Conservation (phyloP, 2,888 invertebrate species). For the Monochamus alternatus region DNA sequence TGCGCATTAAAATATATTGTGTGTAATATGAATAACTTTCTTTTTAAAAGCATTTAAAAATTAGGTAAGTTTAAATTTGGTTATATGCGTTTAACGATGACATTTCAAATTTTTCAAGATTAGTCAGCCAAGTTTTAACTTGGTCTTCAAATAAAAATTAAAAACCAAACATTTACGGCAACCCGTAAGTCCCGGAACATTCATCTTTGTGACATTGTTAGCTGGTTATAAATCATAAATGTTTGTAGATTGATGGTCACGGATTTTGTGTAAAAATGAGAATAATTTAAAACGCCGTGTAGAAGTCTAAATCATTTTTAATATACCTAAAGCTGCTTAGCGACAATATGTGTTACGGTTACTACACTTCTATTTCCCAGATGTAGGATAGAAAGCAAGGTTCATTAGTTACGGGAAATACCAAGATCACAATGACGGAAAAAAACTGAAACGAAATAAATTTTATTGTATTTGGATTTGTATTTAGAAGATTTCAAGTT, state of each 20-base stretch:
- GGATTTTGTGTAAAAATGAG: slow-evolving; percentile 4
- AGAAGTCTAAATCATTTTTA: neutral
- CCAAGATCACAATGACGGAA: neutral
- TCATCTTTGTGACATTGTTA: neutral
- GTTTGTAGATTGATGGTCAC: slow-evolving; percentile 3
- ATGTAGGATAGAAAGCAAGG: neutral
- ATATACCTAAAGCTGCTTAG: neutral
- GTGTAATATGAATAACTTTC: too few species aligned
- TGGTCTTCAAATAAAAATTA: neutral
- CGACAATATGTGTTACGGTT: neutral
- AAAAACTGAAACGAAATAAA: neutral
- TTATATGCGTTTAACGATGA: neutral
- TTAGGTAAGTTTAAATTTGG: neutral
- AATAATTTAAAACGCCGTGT: neutral
- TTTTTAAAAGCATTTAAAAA: neutral
- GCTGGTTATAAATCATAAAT: neutral
- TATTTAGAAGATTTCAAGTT: too few species aligned
- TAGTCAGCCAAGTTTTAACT: neutral
- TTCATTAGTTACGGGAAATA: neutral
- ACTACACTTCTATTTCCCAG: neutral
- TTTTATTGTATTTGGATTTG: too few species aligned
- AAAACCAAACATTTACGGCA: neutral
- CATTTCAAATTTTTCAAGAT: too few species aligned
- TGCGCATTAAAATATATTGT: too few species aligned
- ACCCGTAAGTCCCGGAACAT: slow-evolving; percentile 1